phyloP scores from a whole-genome alignment of 2,797 vertebrate genomes.

The Crax fasciolata region DNA sequence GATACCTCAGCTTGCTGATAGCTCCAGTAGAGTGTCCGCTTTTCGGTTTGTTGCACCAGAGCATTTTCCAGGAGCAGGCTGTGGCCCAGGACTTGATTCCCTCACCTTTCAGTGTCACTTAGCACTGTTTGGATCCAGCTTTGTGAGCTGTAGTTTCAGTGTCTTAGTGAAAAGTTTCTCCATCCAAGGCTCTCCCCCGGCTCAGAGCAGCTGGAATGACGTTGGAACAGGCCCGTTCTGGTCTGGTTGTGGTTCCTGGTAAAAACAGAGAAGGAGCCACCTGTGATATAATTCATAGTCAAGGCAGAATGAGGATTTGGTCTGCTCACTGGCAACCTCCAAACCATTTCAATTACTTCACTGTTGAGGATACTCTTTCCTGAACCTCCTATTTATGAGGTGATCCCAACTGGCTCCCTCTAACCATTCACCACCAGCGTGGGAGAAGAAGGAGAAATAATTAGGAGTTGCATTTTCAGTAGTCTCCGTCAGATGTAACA shows the following conservation, averaged over 20 bases:
- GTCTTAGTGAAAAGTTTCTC: not conserved
- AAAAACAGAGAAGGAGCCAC: fast-evolving
- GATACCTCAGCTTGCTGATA: not conserved
- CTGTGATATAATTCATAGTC: not conserved
- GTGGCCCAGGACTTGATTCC: fast-evolving
- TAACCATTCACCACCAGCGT: fast-evolving
- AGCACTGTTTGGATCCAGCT: not conserved
- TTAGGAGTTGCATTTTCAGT: not conserved
- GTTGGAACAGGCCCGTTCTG: fast-evolving
- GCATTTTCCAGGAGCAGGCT: not conserved
- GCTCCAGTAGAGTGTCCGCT: not conserved
- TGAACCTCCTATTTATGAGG: not conserved
- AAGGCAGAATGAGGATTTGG: not conserved
- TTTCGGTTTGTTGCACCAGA: not conserved
- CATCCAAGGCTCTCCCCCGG: not conserved
- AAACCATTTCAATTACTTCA: not conserved
- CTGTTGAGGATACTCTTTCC: not conserved
- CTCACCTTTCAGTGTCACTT: not conserved
- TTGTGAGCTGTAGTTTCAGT: not conserved
- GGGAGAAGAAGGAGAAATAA: not conserved
- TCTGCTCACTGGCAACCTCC: not conserved
- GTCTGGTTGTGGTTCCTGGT: not conserved
- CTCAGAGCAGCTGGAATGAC: not conserved
- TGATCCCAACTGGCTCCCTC: not conserved
- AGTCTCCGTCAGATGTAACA: fast-evolving